phyloP scores from a whole-genome alignment of 2,113 vertebrate species.

The Amblyornis subalaris region DNA sequence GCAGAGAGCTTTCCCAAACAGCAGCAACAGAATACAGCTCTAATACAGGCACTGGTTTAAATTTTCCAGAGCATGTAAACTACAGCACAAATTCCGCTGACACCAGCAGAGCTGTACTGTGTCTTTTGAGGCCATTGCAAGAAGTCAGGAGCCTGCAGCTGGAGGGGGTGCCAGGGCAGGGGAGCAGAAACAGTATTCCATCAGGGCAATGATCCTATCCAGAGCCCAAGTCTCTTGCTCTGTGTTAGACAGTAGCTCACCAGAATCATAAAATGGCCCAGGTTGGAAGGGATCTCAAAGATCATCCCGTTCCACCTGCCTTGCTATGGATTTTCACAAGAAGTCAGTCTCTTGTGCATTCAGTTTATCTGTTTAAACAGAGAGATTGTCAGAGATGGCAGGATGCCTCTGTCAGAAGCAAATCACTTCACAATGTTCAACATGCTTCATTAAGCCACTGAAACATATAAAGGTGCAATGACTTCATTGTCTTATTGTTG shows the following conservation, averaged over 20 bases:
- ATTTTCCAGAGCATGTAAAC: neutral
- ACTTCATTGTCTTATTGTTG: neutral
- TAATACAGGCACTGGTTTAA: neutral
- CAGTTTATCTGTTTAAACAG: neutral
- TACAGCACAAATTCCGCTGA: neutral
- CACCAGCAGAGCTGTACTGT: neutral
- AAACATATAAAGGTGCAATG: neutral
- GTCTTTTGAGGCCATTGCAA: neutral
- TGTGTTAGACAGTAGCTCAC: neutral
- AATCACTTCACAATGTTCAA: neutral
- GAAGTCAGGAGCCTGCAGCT: neutral
- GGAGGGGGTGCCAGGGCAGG: neutral
- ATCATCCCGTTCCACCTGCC: neutral
- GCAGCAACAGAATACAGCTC: neutral
- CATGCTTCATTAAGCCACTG: neutral
- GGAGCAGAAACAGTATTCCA: fast-evolving
- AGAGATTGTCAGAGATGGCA: neutral
- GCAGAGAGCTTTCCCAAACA: neutral
- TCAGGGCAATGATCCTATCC: neutral
- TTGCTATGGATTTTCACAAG: neutral
- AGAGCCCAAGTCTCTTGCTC: fast-evolving
- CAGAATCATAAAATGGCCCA: neutral
- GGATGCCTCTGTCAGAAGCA: fast-evolving
- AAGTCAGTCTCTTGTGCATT: neutral
- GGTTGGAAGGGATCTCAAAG: neutral